Conservation (phyloP, 2,888 invertebrate species). For the Tromatobia lineatoria region DNA sequence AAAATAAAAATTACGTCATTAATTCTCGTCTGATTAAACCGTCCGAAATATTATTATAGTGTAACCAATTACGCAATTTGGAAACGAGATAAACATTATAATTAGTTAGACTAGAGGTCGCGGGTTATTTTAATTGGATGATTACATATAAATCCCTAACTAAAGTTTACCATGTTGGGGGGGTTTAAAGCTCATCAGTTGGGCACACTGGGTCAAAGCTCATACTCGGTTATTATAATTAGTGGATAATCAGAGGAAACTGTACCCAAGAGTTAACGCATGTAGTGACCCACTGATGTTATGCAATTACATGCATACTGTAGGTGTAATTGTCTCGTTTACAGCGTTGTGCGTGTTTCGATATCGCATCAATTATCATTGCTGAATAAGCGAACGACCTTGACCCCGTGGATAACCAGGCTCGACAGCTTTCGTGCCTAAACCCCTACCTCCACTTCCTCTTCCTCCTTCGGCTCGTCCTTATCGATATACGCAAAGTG, state of each 20-base stretch:
- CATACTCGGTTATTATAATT: conserved; percentile 18
- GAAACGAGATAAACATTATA: conserved; percentile 13
- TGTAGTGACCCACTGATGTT: neutral
- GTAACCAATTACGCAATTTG: neutral
- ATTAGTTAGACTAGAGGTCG: neutral
- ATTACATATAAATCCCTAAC: conserved; percentile 18
- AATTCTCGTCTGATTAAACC: neutral
- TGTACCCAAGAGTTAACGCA: neutral
- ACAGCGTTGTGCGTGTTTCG: neutral
- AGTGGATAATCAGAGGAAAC: conserved; percentile 10
- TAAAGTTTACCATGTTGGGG: neutral
- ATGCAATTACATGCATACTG: neutral
- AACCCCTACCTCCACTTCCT: neutral
- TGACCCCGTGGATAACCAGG: neutral
- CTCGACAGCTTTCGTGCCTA: neutral
- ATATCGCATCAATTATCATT: neutral
- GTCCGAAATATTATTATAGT: neutral
- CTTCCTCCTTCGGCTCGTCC: neutral
- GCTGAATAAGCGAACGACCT: conserved; percentile 1
- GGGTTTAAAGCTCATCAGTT: neutral
- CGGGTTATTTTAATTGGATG: conserved; percentile 17
- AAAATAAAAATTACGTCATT: neutral
- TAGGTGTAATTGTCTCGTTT: neutral
- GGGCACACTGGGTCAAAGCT: conserved; percentile 2
- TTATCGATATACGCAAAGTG: conserved; percentile 24